These are phyloP conservation scores for Philypnodon macrostomus DNA, from an alignment of 2,797 vertebrate species.

Conservation along the genomic window DNA sequence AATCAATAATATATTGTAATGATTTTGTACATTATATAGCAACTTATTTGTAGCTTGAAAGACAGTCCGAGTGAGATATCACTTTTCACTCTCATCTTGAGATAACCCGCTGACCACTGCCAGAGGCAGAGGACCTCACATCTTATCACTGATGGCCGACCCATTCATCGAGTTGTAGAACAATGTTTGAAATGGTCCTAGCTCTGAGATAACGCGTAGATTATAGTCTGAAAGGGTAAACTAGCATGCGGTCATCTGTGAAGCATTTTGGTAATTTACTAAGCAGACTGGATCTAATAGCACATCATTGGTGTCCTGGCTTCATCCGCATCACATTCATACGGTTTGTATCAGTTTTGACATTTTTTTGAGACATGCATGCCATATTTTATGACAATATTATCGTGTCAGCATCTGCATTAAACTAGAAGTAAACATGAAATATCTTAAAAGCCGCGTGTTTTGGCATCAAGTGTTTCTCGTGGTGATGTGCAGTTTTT, in stretches of 20 bases:
- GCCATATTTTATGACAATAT: no score
- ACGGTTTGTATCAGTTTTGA: constrained; percentile 29
- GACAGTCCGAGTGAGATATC: constrained; percentile 18
- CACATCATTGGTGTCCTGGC: neutral
- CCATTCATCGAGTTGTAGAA: neutral
- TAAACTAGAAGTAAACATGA: no score
- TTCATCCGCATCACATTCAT: neutral
- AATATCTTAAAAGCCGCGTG: no score
- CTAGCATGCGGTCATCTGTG: constrained; percentile 27
- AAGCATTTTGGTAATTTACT: neutral
- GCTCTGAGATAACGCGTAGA: neutral
- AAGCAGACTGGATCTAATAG: neutral
- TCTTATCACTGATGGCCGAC: constrained; percentile 11
- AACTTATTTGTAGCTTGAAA: neutral
- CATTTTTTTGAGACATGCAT: neutral
- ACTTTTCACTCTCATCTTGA: accelerated
- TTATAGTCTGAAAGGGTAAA: neutral
- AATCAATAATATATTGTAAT: no score
- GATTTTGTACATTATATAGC: neutral
- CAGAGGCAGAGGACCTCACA: neutral
- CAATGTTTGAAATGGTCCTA: constrained; percentile 13
- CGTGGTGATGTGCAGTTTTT: neutral
- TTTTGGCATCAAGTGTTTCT: neutral
- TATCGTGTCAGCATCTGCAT: no score
- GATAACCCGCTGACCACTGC: neutral